phyloP scores from a whole-genome alignment of 2,113 vertebrate species.

The Corvus moneduloides region DNA sequence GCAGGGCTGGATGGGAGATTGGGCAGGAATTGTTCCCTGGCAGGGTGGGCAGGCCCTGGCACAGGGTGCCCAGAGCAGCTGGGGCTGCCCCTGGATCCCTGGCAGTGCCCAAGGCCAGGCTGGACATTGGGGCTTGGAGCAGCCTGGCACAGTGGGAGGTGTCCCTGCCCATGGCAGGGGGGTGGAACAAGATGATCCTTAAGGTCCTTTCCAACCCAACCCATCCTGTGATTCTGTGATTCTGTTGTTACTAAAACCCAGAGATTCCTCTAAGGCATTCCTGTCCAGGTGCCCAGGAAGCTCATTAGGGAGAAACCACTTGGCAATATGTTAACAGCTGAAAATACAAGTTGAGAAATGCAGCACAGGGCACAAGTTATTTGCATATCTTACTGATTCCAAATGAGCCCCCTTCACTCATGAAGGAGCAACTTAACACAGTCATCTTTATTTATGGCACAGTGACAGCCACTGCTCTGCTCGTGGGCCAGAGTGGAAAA shows the following conservation, averaged over 20 bases:
- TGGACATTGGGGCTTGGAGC: background rate
- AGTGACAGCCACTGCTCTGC: background rate
- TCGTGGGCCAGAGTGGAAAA: background rate
- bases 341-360: background rate
- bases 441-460: background rate
- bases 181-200: rapidly evolving
- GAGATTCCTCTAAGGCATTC: background rate
- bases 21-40: background rate
- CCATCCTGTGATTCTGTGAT: background rate
- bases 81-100: background rate
- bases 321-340: background rate
- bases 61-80: background rate
- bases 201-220: rapidly evolving
- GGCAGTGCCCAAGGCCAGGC: background rate
- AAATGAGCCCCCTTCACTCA: background rate
- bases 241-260: background rate
- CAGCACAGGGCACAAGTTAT: background rate
- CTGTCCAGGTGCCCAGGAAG: background rate
- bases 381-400: background rate
- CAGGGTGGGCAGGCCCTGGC: background rate
- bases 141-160: background rate
- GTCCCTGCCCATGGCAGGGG: background rate
- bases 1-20: rapidly evolving
- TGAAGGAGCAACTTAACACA: background rate
- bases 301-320: background rate